Conservation (phyloP, 2,113 vertebrate species). For the Otis tarda region DNA sequence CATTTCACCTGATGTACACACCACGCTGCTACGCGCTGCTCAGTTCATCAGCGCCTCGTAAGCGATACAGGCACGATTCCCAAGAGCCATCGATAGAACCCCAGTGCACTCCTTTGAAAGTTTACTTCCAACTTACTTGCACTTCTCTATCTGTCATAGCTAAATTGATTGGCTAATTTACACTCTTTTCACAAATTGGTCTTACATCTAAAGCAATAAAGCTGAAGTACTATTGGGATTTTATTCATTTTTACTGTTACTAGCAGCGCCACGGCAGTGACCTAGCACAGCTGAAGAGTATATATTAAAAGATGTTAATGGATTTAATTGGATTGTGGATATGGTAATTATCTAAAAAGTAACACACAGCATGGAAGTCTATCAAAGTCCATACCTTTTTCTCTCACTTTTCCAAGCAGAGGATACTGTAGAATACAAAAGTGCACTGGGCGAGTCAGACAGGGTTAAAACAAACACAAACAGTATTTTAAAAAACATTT, state of each 20-base stretch:
- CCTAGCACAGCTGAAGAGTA: not conserved
- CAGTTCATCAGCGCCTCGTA: not conserved
- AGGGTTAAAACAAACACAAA: not conserved
- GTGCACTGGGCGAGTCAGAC: not conserved
- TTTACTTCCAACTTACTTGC: not conserved
- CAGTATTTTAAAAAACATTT: not conserved
- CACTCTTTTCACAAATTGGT: not conserved
- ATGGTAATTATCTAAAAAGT: not conserved
- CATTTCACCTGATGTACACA: not conserved
- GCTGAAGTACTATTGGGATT: not conserved
- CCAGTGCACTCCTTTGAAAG: not conserved
- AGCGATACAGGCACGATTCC: not conserved
- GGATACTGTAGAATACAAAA: not conserved
- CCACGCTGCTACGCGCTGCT: accelerated
- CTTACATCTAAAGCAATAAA: not conserved
- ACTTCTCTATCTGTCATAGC: not conserved
- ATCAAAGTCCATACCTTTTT: not conserved
- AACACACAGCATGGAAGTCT: not conserved
- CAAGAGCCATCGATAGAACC: not conserved
- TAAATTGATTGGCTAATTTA: not conserved
- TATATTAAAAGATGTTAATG: not conserved
- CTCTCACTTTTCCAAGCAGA: not conserved
- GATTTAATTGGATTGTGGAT: not conserved
- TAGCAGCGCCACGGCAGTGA: not conserved
- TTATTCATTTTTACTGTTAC: not conserved